These are phyloP conservation scores for Erannis defoliaria DNA, from an alignment of 2,888 invertebrate species.

Conservation along the genomic window DNA sequence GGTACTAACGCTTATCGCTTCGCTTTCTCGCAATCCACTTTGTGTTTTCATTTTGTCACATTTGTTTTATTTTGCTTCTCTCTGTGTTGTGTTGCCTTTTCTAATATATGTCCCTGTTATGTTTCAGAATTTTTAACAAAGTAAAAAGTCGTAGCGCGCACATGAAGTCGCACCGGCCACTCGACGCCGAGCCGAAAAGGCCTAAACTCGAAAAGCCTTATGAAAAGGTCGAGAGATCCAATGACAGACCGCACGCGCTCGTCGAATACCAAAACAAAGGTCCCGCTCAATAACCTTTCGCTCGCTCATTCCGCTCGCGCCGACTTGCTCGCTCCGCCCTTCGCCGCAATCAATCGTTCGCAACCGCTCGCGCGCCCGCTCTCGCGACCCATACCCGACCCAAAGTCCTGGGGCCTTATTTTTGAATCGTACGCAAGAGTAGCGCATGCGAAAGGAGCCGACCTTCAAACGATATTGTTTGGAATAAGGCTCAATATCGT, in stretches of 20 bases:
- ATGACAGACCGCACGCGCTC: constrained; percentile 78
- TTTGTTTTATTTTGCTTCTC: constrained; percentile 57
- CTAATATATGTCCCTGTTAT: constrained; percentile 82
- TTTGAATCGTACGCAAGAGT: too few species aligned
- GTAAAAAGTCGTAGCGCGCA: constrained; percentile 99
- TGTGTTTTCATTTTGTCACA: constrained; percentile 47
- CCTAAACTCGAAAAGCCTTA: constrained; percentile 88
- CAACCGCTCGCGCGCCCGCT: constrained; percentile 36
- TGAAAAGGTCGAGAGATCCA: constrained; percentile 85
- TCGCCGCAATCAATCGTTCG: constrained; percentile 44
- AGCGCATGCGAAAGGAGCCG: too few species aligned
- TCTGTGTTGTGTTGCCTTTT: constrained; percentile 72
- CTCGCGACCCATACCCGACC: constrained; percentile 48
- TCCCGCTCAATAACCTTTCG: constrained; percentile 70
- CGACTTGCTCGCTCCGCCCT: constrained; percentile 38
- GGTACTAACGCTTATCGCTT: constrained; percentile 72
- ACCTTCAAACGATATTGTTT: too few species aligned
- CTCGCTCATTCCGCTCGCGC: constrained; percentile 61
- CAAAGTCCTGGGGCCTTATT: too few species aligned
- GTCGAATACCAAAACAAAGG: constrained; percentile 76
- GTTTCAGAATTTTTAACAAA: constrained; percentile 97
- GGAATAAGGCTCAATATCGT: too few species aligned
- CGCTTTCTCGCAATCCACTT: constrained; percentile 66
- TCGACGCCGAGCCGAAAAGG: constrained; percentile 92
- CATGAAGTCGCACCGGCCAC: constrained; percentile 99